phyloP scores from a whole-genome alignment of 2,888 invertebrate genomes.

The Schizaphis graminum region DNA sequence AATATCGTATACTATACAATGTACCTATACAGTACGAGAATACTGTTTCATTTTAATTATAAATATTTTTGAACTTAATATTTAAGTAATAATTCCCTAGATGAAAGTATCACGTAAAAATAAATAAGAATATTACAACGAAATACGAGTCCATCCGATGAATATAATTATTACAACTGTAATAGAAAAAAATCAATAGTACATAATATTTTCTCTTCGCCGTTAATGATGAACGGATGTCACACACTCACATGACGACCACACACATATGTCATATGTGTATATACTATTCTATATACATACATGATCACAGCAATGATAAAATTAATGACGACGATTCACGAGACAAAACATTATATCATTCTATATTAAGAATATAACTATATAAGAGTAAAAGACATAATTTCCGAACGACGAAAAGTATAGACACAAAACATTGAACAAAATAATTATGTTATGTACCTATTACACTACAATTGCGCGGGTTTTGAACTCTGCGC shows the following conservation, averaged over 20 bases:
- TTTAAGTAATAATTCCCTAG: background rate
- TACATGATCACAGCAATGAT: background rate
- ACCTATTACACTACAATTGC: background rate
- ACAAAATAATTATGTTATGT: background rate
- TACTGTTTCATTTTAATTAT: background rate
- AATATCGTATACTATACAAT: too few relatives aligned
- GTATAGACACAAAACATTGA: background rate
- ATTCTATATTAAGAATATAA: background rate
- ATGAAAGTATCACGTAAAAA: background rate
- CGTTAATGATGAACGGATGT: background rate
- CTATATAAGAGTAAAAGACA: background rate
- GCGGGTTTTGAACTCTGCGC: background rate
- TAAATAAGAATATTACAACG: background rate
- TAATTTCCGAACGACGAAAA: background rate
- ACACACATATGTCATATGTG: too few relatives aligned
- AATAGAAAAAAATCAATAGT: background rate
- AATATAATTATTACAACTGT: background rate
- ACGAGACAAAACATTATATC: background rate
- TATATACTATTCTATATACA: background rate
- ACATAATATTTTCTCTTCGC: background rate
- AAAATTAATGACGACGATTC: background rate
- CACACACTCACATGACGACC: background rate
- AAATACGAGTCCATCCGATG: background rate
- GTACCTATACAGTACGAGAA: too few relatives aligned
- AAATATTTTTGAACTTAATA: background rate